Evolutionary conservation across 2,113 vertebrate species (phyloP), one percentile per base, ranked within the genome.

Genomic region (Zapornia atra): DNA sequence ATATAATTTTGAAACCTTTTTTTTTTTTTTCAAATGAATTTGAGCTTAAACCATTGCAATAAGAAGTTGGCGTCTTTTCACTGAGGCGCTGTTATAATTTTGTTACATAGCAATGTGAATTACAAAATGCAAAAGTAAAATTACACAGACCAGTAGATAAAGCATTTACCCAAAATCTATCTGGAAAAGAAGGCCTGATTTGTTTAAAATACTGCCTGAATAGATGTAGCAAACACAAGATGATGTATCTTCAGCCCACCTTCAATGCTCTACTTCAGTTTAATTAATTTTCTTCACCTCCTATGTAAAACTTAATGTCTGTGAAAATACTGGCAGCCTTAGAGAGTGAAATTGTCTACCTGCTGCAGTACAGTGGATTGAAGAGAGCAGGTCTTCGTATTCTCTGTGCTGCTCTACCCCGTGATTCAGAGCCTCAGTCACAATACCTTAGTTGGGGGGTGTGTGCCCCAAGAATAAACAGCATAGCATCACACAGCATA

Each of bases 61-160:
- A 88, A 95, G 83, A 93, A 86, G 33, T 31, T 89, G 63, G 46
- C 82, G 50, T 73, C 73, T 94, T 95, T 90, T 95, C 83, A 82
- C 21, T 57, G 56, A 82, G n/a, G 40, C 22, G 33, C 16, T 75
- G 34, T 72, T 92, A 61, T 87, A 94, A 90, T 83, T 95, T 18
- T 57, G 33, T 81, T 94, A 40, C 36, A 70, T 26, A 73, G 34
- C 75, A 95, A 92, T 59, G 34, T 57, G 72, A 82, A 82, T 64
- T 76, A 77, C 59, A 90, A 68, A 95, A 88, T 94, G 48, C 95
- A 97, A 96, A 19, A 34, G 24, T 91, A 87, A 93, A 96, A 95
- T 87, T 92, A 83, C 90, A 92, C 86, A 91, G 78, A 88, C 38
- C 36, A 31, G 15, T 70, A 85, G 70, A 75, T 78, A 76, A 90